Evolutionary conservation across 2,888 invertebrate genomes (phyloP).

Genomic region (Protodeltote pygarga): DNA sequence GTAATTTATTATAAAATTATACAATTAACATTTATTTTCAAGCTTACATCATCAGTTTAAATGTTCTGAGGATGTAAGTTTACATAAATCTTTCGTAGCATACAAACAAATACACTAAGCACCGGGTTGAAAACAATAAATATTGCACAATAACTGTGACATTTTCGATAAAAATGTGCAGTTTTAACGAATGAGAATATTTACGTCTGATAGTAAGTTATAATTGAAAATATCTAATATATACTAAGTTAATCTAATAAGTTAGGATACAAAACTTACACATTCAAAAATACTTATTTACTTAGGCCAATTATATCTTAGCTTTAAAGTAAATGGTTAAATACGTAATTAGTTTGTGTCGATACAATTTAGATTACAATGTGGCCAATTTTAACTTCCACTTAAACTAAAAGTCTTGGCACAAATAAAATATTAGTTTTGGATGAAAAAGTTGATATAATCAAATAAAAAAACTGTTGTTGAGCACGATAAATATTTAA

Average conservation of each 20-base stretch:
- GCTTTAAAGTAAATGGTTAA: slow-evolving; percentile 63
- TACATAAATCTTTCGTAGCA: slow-evolving; percentile 46
- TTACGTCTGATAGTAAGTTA: slow-evolving; percentile 48
- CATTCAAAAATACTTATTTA: slow-evolving; percentile 77
- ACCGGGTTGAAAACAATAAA: slow-evolving; percentile 69
- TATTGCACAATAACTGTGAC: slow-evolving; percentile 71
- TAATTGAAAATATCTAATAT: slow-evolving; percentile 55
- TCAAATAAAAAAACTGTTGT: slow-evolving; percentile 57
- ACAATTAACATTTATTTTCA: slow-evolving; percentile 47
- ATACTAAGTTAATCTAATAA: slow-evolving; percentile 63
- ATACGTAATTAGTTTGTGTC: slow-evolving; percentile 60
- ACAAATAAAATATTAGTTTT: slow-evolving; percentile 78
- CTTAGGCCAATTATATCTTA: slow-evolving; percentile 80
- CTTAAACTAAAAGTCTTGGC: slow-evolving; percentile 82
- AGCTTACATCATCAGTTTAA: slow-evolving; percentile 70
- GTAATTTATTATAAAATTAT: slow-evolving; percentile 43
- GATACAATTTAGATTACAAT: slow-evolving; percentile 58
- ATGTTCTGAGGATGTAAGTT: slow-evolving; percentile 77
- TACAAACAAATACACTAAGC: slow-evolving; percentile 65
- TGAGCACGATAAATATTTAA: slow-evolving; percentile 64
- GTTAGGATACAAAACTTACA: slow-evolving; percentile 77
- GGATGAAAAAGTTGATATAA: slow-evolving; percentile 56
- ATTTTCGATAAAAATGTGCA: slow-evolving; percentile 56
- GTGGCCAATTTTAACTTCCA: slow-evolving; percentile 65
- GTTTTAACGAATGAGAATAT: slow-evolving; percentile 63